phyloP scores from a whole-genome alignment of 2,113 vertebrate species.

The Hystrix brachyura region DNA sequence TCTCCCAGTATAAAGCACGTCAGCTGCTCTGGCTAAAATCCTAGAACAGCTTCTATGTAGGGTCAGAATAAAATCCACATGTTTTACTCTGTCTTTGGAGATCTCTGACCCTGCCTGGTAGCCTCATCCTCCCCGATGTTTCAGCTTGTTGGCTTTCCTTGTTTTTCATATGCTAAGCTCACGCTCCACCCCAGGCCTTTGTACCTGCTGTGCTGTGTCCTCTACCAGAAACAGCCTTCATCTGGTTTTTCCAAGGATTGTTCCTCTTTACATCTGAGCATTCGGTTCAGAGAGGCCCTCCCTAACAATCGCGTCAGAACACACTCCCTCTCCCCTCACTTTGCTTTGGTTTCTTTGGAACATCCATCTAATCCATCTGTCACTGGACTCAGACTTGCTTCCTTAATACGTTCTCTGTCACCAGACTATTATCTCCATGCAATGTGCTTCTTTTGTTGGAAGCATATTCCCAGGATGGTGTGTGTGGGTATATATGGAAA shows the following conservation, averaged over 20 bases:
- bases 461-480: neutral
- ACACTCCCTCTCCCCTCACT: neutral
- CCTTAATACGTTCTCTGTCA: neutral
- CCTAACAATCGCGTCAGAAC: neutral
- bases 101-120: neutral
- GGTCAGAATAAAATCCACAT: slow-evolving; percentile 16
- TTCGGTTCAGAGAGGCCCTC: neutral
- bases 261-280: neutral
- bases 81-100: neutral
- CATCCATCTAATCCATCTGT: neutral
- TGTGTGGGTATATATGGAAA: accelerated
- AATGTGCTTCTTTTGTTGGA: neutral
- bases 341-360: neutral
- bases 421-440: neutral
- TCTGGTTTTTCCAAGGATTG: neutral
- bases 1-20: neutral
- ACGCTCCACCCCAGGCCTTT: neutral
- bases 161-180: neutral
- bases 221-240: neutral
- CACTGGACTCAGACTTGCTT: neutral
- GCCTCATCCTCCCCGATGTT: neutral
- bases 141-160: neutral
- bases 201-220: neutral
- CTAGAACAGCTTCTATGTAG: neutral
- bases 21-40: neutral